Percentiles rank a stretch among this genome's conserved stretches.
phyloP scores from a whole-genome alignment of 2,113 vertebrate genomes.

The Ctenomys sociabilis region DNA sequence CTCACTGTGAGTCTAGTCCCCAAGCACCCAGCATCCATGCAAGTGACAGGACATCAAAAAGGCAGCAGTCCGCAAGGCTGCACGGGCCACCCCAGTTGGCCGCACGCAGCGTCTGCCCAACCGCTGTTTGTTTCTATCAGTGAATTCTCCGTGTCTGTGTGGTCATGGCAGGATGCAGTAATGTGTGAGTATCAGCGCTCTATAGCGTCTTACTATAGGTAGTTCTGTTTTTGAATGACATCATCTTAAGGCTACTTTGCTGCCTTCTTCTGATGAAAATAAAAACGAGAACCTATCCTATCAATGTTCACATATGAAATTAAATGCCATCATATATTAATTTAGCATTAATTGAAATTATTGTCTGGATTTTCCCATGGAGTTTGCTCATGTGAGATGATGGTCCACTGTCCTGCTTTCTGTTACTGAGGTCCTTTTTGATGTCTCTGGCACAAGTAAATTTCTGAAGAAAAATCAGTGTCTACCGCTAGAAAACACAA shows the following conservation, averaged over 20 bases:
- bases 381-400: neutral
- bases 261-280: neutral
- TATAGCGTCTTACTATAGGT: neutral
- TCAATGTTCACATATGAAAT: neutral
- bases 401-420: too few species aligned
- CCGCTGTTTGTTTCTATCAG: neutral
- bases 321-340: neutral
- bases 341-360: neutral
- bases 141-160: neutral
- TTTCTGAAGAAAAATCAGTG: neutral
- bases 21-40: neutral
- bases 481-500: neutral
- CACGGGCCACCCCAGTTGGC: neutral
- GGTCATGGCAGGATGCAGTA: neutral
- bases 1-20: neutral
- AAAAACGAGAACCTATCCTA: neutral
- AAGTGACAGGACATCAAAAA: neutral
- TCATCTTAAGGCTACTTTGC: neutral
- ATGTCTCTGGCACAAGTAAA: neutral
- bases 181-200: neutral
- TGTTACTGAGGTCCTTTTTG: neutral
- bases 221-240: neutral
- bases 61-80: neutral
- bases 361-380: neutral
- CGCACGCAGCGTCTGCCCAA: neutral